These are phyloP conservation scores for Drymodes brunneopygia DNA, from an alignment of 2,113 vertebrate species.

Conservation along the genomic window DNA sequence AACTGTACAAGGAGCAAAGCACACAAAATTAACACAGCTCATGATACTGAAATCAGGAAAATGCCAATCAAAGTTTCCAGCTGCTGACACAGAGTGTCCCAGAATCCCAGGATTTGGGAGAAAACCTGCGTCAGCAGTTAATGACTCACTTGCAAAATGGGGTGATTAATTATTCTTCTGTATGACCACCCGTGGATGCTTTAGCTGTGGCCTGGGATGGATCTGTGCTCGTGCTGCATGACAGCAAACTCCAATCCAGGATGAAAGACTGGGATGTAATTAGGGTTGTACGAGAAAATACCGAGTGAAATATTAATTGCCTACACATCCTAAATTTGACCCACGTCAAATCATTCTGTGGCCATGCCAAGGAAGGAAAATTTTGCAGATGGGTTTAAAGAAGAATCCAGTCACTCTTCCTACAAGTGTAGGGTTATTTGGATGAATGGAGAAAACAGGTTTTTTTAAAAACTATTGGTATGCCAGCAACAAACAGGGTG, in stretches of 20 bases:
- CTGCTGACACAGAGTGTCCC: not conserved
- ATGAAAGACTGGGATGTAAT: not conserved
- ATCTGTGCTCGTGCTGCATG: not conserved
- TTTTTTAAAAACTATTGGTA: not conserved
- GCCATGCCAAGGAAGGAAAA: not conserved
- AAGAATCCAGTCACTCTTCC: not conserved
- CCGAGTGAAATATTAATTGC: not conserved
- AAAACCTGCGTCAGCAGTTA: not conserved
- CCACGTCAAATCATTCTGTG: not conserved
- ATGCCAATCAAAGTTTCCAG: not conserved
- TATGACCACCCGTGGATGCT: not conserved
- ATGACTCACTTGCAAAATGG: not conserved
- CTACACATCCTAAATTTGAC: not conserved
- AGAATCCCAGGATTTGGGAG: not conserved
- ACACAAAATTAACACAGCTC: not conserved
- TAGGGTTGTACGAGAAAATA: not conserved
- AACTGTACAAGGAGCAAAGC: not conserved
- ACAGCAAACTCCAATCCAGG: not conserved
- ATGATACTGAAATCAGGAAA: not conserved
- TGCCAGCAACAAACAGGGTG: not conserved
- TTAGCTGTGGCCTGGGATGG: not conserved
- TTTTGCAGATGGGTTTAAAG: not conserved
- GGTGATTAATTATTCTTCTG: not conserved
- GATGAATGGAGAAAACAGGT: not conserved
- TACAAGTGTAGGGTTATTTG: fast-evolving